Conservation (phyloP, 2,888 invertebrate species). For the Taphrorychus bicolor region DNA sequence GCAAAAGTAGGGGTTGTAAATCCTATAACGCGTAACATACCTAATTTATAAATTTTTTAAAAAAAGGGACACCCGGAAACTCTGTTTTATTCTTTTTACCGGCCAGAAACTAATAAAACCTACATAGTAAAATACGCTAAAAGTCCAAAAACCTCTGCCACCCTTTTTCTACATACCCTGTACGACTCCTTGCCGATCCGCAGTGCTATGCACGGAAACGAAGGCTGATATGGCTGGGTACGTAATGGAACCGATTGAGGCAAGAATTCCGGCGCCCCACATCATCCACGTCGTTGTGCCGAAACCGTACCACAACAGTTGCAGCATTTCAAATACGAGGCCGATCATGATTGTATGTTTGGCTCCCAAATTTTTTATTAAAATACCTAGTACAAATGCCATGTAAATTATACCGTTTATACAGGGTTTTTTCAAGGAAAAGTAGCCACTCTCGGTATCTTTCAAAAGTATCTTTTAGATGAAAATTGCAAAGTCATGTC, state of each 20-base stretch:
- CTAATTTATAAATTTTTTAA: too few species aligned
- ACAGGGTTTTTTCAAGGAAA: too few species aligned
- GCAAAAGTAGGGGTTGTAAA: too few species aligned
- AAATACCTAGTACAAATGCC: conserved; percentile 51
- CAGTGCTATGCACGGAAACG: conserved; percentile 95
- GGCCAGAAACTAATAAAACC: too few species aligned
- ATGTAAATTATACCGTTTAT: too few species aligned
- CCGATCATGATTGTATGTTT: conserved; percentile 98
- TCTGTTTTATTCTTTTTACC: too few species aligned
- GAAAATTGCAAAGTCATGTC: too few species aligned
- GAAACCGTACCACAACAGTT: conserved; percentile 97
- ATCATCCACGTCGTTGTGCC: conserved; percentile 98
- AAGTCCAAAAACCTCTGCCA: not conserved
- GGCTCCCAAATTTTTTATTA: conserved; percentile 81
- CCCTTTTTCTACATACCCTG: too few species aligned
- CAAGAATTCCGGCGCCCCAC: conserved; percentile 98
- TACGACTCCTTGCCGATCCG: conserved; percentile 90
- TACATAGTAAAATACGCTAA: not conserved
- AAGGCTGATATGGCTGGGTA: conserved; percentile 99
- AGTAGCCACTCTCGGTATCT: too few species aligned
- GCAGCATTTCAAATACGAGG: conserved; percentile 94
- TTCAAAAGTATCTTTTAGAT: too few species aligned
- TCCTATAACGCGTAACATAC: too few species aligned
- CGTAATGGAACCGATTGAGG: conserved; percentile 94
- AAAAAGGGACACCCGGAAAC: too few species aligned